A percentile compares a stretch with the other conserved stretches of the same genome.
phyloP scores from a whole-genome alignment of 2,888 invertebrate species.

The Netelia inedita region DNA sequence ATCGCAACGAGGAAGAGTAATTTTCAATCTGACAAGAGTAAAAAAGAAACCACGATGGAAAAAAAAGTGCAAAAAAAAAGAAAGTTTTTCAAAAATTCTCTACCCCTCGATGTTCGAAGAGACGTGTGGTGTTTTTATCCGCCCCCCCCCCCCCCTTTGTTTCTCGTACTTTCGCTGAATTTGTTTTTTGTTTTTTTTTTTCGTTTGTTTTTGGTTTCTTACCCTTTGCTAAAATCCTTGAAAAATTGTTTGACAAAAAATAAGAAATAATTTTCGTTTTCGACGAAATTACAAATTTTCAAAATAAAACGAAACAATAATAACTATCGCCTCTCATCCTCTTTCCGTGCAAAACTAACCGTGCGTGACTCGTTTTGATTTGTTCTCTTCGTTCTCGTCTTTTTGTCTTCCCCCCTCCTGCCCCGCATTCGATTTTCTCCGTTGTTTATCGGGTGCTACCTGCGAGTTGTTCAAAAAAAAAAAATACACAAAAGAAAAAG shows the following conservation, averaged over 20 bases:
- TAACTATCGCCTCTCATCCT: too few species aligned
- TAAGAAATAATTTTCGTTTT: not conserved
- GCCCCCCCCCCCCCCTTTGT: too few species aligned
- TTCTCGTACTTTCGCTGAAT: not conserved
- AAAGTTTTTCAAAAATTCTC: too few species aligned
- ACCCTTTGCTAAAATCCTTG: not conserved
- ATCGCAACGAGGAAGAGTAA: not conserved
- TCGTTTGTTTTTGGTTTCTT: not conserved
- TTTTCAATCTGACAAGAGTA: not conserved
- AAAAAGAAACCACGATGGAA: not conserved
- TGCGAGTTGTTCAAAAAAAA: conserved; percentile 79
- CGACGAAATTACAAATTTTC: too few species aligned
- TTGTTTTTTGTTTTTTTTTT: conserved; percentile 1
- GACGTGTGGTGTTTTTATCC: too few species aligned
- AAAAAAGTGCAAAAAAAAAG: too few species aligned
- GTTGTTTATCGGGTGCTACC: conserved; percentile 72
- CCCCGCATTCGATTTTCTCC: conserved; percentile 38
- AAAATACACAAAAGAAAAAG: conserved; percentile 60
- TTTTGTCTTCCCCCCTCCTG: conserved; percentile 32
- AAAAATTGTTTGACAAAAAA: too few species aligned
- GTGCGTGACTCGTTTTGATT: conserved; percentile 3
- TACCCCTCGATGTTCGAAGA: too few species aligned
- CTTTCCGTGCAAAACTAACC: not conserved
- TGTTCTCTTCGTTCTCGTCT: conserved; percentile 41
- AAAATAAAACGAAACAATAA: too few species aligned